Evolutionary conservation across 2,888 invertebrate genomes (phyloP).

Genomic region (Drosophila nigritarsus): DNA sequence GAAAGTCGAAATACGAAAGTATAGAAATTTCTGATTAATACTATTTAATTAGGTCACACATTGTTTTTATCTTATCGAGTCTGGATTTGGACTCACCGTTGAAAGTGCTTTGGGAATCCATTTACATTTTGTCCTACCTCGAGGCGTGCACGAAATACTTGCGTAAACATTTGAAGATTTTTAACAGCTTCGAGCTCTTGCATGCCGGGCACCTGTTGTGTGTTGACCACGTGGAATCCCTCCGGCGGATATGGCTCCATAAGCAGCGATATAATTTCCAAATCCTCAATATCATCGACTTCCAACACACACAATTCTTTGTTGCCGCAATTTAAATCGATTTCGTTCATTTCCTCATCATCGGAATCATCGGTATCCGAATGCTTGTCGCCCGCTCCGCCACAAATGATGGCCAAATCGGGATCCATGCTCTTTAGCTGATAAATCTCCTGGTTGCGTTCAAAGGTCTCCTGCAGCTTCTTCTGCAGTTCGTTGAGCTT

Average conservation of each 20-base stretch:
- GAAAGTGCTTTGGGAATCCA: conserved; percentile 87
- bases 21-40: background rate
- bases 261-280: conserved; percentile 90
- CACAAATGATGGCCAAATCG: conserved; percentile 60
- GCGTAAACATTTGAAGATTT: conserved; percentile 93
- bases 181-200: conserved; percentile 89
- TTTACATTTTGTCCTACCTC: conserved; percentile 86
- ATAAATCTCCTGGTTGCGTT: conserved; percentile 90
- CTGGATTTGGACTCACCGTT: conserved; percentile 74
- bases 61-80: background rate
- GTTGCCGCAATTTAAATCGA: conserved; percentile 90
- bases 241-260: conserved; percentile 91
- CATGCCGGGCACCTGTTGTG: conserved; percentile 90
- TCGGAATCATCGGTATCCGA: conserved; percentile 89
- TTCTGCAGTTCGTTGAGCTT: conserved; percentile 89
- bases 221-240: conserved; percentile 92
- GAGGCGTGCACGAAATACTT: conserved; percentile 90
- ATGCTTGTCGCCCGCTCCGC: conserved; percentile 63
- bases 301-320: conserved; percentile 93
- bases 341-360: conserved; percentile 88
- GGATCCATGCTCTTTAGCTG: conserved; percentile 86
- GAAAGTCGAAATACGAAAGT: background rate
- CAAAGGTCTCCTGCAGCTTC: conserved; percentile 89
- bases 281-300: conserved; percentile 93
- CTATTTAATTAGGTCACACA: background rate